phyloP scores from a whole-genome alignment of 2,888 invertebrate genomes.

The Epinotia demarniana region DNA sequence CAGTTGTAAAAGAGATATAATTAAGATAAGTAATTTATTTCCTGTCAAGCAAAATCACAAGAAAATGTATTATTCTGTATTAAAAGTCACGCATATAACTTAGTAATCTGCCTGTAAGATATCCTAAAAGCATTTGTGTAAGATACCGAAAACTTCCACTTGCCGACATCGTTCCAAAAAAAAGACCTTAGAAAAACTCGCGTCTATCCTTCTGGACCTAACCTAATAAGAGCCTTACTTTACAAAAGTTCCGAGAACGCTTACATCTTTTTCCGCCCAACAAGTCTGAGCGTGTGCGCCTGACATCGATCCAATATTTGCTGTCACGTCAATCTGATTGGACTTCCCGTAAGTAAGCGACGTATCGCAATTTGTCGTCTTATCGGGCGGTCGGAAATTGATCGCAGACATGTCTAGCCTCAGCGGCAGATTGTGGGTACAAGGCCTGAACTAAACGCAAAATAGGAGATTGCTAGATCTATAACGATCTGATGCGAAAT shows the following conservation, averaged over 20 bases:
- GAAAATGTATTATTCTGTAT: too few species aligned
- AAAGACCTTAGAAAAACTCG: neutral
- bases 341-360: slow-evolving; percentile 33
- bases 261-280: neutral
- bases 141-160: neutral
- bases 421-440: slow-evolving; percentile 9
- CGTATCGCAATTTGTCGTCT: slow-evolving; percentile 32
- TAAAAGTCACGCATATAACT: neutral
- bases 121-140: neutral
- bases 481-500: neutral
- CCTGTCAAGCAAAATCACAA: too few species aligned
- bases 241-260: neutral
- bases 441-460: neutral
- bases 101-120: neutral
- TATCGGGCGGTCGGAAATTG: slow-evolving; percentile 33
- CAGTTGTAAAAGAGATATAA: too few species aligned
- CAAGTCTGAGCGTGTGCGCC: slow-evolving; percentile 7
- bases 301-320: slow-evolving; percentile 29
- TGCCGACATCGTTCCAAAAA: neutral
- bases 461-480: neutral
- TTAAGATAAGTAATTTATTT: too few species aligned
- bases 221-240: neutral
- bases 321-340: slow-evolving; percentile 31
- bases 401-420: slow-evolving; percentile 1
- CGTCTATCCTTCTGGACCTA: neutral